Base-by-base conservation (phyloP, 2,888 invertebrate genomes). In the Alloscopus bannaensis region DNA sequence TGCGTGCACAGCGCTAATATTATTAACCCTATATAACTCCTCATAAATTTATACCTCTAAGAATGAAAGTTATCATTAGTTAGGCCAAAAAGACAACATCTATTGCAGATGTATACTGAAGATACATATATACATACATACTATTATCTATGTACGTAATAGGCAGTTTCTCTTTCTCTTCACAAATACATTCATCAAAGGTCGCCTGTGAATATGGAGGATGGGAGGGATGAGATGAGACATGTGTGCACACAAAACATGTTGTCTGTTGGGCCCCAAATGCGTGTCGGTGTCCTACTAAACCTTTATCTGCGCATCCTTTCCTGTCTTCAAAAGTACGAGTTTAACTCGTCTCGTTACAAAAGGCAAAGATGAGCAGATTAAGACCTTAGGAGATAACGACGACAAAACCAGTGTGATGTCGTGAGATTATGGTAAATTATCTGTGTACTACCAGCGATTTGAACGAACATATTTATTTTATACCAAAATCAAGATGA, bases 241-340 rank as follows among this genome's bases (percentile, higher is more conserved):
- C 71, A 71, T 71, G 50, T 71, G 71, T 62, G 57, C 26, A 26
- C 13, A 22, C 22, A 57, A 18, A 60, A 40, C 71, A 52, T 62
- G 60, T 70, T 60, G 55, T 45, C 60, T 71, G 52, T 40, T 18
- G 36, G 36, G 45, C 45, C 52, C 50, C 13, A 52, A 62, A 71
- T 71, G 71, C 62, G 71, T 71, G 71, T 71, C 71, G 71, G 50
- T 71, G 71, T 50, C 71, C 71, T 62, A 71, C 71, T 62, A 71
- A 71, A 71, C 40, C 62, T 60, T 71, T 71, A 71, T 62, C 71
- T 52, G 47, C 50, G 64, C 57, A 57, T 69, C 69, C 26, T 68
- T 40, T 42, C 29, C 45, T 69, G 69, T 69, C 70, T 60, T 69
- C 57, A 57, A 55, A 50, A 55, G 55, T 55, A 55, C 55, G 29